phyloP scores from a whole-genome alignment of 2,113 vertebrate genomes.

The Artemisiospiza belli region DNA sequence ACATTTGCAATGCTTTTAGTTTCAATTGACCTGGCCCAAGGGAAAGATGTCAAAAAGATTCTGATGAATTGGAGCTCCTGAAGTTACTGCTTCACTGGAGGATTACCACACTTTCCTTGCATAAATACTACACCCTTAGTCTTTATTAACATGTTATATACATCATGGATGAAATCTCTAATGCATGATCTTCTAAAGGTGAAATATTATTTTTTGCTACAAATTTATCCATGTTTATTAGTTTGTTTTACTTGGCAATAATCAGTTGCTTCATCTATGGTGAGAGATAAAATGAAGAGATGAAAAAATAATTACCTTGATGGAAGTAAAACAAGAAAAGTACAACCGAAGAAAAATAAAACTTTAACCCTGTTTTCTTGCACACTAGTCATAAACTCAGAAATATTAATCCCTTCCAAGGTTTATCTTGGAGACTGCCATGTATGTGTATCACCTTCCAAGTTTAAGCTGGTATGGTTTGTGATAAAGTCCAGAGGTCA shows the following conservation, averaged over 20 bases:
- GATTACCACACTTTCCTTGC: not conserved
- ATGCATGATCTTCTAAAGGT: not conserved
- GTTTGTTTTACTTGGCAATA: not conserved
- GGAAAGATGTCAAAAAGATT: not conserved
- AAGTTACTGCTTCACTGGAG: not conserved
- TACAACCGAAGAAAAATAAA: not conserved
- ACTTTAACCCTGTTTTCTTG: not conserved
- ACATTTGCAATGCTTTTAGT: not conserved
- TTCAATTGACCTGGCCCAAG: not conserved
- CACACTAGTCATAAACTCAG: not conserved
- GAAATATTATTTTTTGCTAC: not conserved
- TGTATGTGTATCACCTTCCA: rapidly evolving
- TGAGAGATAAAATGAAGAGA: not conserved
- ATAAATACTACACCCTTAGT: not conserved
- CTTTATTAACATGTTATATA: not conserved
- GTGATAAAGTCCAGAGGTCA: not conserved
- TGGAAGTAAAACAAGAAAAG: not conserved
- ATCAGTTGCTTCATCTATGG: not conserved
- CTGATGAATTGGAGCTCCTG: not conserved
- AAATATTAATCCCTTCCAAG: not conserved
- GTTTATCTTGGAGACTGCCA: not conserved
- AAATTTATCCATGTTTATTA: not conserved
- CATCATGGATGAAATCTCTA: not conserved
- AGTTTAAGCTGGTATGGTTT: not conserved
- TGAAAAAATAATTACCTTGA: not conserved